Conservation (phyloP, 1,140 invertebrate species). For the Drosophila parabipectinata region DNA sequence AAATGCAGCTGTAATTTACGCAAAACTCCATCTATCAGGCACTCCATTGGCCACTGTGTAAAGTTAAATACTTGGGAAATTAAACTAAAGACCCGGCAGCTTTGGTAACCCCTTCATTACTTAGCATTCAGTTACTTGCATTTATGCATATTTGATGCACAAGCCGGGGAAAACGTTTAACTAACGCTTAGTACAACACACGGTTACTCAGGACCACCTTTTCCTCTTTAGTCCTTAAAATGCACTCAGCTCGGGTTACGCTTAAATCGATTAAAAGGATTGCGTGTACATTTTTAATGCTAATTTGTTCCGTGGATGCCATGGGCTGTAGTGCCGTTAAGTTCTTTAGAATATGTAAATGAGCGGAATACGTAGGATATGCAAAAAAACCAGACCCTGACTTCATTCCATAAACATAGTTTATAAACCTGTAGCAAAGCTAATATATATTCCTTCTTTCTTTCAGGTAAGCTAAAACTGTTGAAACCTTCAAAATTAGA, state of each 20-base stretch:
- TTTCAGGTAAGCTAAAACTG: constrained; percentile 60
- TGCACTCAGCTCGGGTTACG: constrained; percentile 22
- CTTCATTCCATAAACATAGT: not conserved
- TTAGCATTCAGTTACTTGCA: constrained; percentile 21
- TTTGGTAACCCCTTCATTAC: constrained; percentile 11
- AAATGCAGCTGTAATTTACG: not conserved
- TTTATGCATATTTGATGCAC: constrained; percentile 51
- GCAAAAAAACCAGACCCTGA: not conserved
- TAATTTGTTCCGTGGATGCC: constrained; percentile 38
- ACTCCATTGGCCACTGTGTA: constrained; percentile 5
- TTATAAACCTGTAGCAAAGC: too few species aligned
- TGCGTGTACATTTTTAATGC: constrained; percentile 66
- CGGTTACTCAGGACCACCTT: not conserved
- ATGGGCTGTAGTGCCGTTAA: constrained; percentile 18
- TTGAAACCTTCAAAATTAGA: not conserved
- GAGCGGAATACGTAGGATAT: constrained; percentile 7
- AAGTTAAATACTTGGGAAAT: constrained; percentile 13
- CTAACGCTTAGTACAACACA: constrained; percentile 28
- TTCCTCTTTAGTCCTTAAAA: constrained; percentile 2
- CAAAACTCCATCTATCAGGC: not conserved
- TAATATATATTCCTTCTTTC: constrained; percentile 6
- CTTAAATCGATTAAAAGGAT: constrained; percentile 65
- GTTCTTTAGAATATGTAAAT: constrained; percentile 38
- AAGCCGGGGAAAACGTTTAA: constrained; percentile 42
- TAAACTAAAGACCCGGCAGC: not conserved